Evolutionary conservation across 2,797 vertebrate genomes (phyloP).

Genomic region (Gouania willdenowi): DNA sequence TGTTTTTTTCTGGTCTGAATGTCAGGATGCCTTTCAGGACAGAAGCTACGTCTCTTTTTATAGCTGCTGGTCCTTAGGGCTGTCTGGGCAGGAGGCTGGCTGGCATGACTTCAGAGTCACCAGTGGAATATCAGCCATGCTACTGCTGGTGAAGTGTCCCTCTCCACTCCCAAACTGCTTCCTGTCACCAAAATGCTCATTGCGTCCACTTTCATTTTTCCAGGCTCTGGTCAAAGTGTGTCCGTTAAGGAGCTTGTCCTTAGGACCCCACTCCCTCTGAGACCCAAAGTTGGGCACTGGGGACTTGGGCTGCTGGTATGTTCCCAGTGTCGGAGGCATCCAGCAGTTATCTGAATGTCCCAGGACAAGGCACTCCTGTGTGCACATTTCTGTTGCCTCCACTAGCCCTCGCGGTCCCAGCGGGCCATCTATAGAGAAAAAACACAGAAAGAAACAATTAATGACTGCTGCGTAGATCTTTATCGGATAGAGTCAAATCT

Average conservation of each 20-base stretch:
- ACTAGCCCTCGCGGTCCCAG: constrained; percentile 92
- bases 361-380: constrained; percentile 95
- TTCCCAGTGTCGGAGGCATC: constrained; percentile 92
- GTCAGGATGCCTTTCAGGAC: constrained; percentile 26
- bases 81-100: constrained; percentile 85
- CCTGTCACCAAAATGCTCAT: constrained; percentile 91
- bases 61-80: constrained; percentile 97
- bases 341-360: constrained; percentile 99
- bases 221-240: constrained; percentile 95
- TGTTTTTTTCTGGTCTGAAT: constrained; percentile 31
- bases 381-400: constrained; percentile 99
- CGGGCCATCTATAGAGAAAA: constrained; percentile 81
- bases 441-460: background rate
- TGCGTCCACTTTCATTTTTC: constrained; percentile 90
- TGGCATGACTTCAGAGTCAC: constrained; percentile 96
- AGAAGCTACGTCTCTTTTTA: constrained; percentile 77
- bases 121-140: constrained; percentile 94
- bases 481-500: no score
- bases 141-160: constrained; percentile 87
- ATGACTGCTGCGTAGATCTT: no score
- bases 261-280: constrained; percentile 93
- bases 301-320: constrained; percentile 93
- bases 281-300: constrained; percentile 89
- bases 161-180: constrained; percentile 91
- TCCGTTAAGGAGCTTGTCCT: constrained; percentile 98